Base-by-base conservation (phyloP, 1,140 invertebrate species). In the Rhopalosiphum maidis region DNA sequence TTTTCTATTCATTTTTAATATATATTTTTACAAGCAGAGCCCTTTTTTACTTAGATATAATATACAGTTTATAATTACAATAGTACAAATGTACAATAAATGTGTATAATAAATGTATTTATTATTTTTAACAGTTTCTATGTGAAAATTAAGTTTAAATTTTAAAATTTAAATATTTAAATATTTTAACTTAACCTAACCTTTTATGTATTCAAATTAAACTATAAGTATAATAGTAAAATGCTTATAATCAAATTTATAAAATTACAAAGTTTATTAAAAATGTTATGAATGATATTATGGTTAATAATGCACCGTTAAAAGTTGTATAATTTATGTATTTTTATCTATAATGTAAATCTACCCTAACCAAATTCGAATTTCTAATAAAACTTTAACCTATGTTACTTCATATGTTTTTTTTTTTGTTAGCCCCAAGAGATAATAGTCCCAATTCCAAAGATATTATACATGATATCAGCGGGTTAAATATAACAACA, bases 331-430 rank as follows among this genome's bases (percentile, higher is more conserved):
- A 43, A 68, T 60, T 43, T 90, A 55, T 68, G 11, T 41, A 4
- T 30, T 90, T n/a, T 37, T 92, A 93, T 93, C 91, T 85, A n/a
- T 55, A 82, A 85, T 85, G 54, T 85, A 37, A 55, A 93, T 93
- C 91, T 93, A 48, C 91, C 82, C 91, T 43, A 30, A 82, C 91
- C 82, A 37, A 48, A 41, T 55, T 35, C 18, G 23, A 8, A 85
- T 68, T 51, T 46, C 55, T 68, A 60, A 82, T 48, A 48, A 92
- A 92, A 92, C 91, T 92, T 92, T 54, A 51, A 6, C 77, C 91
- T 35, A 37, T 41, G 35, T 60, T 54, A 21, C 51, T 85, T 25
- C 82, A 48, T 51, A 85, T 85, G 77, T 35, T 51, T 85, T n/a
- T 41, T 37, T 41, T 41, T 92, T 92, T 92, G 46, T 92, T 85